Conservation (phyloP, 2,113 vertebrate genomes). For the Ascaphus truei region DNA sequence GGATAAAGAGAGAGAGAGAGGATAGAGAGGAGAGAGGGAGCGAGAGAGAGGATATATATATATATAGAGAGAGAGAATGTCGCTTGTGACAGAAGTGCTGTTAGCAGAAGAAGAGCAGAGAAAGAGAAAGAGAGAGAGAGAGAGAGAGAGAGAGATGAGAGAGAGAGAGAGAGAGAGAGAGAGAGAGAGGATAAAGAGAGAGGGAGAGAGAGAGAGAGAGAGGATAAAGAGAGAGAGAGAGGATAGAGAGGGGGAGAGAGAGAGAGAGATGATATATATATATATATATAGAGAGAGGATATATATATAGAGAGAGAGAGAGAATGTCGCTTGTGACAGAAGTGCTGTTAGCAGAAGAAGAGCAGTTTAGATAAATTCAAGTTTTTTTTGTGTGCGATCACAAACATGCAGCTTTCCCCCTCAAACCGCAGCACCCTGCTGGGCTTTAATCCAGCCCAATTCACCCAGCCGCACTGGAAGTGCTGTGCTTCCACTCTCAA, state of each 20-base stretch:
- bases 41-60: too few relatives aligned
- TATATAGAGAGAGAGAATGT: too few relatives aligned
- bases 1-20: constrained; percentile 66
- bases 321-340: constrained; percentile 71
- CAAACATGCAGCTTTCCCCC: constrained; percentile 86
- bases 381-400: constrained; percentile 75
- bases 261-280: too few relatives aligned
- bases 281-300: too few relatives aligned
- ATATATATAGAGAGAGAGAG: neutral
- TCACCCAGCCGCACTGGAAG: constrained; percentile 76
- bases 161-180: neutral
- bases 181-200: neutral
- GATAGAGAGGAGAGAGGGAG: constrained; percentile 82
- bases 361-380: constrained; percentile 85
- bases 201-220: constrained; percentile 62
- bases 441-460: constrained; percentile 87
- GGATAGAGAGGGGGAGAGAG: neutral
- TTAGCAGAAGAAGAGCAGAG: too few relatives aligned
- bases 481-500: constrained; percentile 78
- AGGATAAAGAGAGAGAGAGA: neutral
- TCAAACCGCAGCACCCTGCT: constrained; percentile 81
- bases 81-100: constrained; percentile 82
- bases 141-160: neutral
- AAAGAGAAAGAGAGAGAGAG: neutral
- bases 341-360: constrained; percentile 85